Conservation (phyloP, 1,140 invertebrate species). For the Drosophila melanica region DNA sequence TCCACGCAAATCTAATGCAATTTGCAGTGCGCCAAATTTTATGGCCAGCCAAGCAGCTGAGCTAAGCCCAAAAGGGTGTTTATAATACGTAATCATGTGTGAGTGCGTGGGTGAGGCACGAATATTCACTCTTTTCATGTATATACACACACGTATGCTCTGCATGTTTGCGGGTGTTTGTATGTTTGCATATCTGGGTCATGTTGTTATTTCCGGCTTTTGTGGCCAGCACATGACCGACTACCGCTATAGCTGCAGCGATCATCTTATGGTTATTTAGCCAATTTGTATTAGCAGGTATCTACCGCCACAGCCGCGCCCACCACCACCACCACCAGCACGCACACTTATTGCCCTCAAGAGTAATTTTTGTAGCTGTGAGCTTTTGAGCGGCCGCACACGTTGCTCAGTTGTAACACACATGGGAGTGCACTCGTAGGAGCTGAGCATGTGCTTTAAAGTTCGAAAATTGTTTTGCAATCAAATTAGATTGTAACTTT, state of each 20-base stretch:
- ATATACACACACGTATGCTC: neutral
- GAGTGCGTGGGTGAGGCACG: conserved; percentile 1
- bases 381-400: conserved; percentile 49
- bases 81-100: conserved; percentile 33
- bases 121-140: neutral
- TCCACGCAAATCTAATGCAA: conserved; percentile 39
- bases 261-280: conserved; percentile 62
- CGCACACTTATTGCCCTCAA: neutral
- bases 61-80: conserved; percentile 28
- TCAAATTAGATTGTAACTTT: conserved; percentile 74
- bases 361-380: neutral
- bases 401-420: conserved; percentile 57
- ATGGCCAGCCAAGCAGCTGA: conserved; percentile 28
- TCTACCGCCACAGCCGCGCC: neutral
- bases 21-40: conserved; percentile 46
- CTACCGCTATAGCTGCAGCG: conserved; percentile 35
- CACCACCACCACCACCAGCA: neutral
- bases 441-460: conserved; percentile 52
- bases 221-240: conserved; percentile 54
- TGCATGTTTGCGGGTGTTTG: conserved; percentile 7
- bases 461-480: conserved; percentile 76
- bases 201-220: conserved; percentile 75
- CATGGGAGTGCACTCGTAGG: neutral
- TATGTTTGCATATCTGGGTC: conserved; percentile 66
- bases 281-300: conserved; percentile 65